These are phyloP conservation scores for Dendrocincla fuliginosa DNA, from an alignment of 2,797 vertebrate genomes.

Conservation along the genomic window DNA sequence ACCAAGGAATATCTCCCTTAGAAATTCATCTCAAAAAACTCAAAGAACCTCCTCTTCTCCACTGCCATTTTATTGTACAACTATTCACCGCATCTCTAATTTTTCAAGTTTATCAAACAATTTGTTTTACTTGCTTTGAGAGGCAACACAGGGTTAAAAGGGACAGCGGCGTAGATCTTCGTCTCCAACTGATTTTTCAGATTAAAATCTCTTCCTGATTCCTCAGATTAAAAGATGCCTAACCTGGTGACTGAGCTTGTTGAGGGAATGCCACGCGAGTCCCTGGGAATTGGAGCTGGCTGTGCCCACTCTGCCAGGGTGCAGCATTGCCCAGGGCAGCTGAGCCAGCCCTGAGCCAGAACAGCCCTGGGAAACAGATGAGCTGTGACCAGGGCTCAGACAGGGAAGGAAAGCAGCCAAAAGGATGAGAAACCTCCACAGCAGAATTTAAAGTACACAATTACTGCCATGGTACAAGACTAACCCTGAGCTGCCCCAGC, in stretches of 20 bases:
- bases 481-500: not conserved
- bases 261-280: slow-evolving; percentile 5
- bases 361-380: not conserved
- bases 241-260: not conserved
- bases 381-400: not conserved
- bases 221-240: not conserved
- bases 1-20: accelerated
- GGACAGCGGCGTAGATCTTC: not conserved
- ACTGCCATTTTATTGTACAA: not conserved
- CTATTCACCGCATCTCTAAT: accelerated
- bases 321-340: not conserved
- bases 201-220: not conserved
- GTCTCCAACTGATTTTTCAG: not conserved
- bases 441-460: not conserved
- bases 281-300: not conserved
- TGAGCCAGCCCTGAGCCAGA: slow-evolving; percentile 8
- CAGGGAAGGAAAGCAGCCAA: not conserved
- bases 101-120: not conserved
- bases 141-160: not conserved
- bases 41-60: not conserved
- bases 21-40: not conserved
- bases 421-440: not conserved
- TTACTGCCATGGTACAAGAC: not conserved
- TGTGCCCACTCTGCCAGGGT: not conserved
- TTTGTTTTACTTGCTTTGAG: not conserved